A percentile compares a stretch with the other conserved stretches of the same genome.
phyloP scores from a whole-genome alignment of 1,140 invertebrate genomes.

The Temnothorax nylanderi region DNA sequence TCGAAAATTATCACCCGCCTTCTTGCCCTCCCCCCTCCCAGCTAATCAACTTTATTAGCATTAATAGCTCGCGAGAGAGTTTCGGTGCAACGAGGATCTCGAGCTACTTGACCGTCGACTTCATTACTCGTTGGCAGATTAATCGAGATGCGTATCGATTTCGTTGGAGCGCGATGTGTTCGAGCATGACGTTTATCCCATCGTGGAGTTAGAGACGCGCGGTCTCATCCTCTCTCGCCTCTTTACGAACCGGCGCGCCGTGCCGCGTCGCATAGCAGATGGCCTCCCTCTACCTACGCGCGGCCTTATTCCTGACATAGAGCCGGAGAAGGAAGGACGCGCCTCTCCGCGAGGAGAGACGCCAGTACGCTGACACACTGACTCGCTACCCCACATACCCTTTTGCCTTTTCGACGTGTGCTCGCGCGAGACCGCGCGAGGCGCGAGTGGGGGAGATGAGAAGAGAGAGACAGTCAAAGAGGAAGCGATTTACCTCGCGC shows the following conservation, averaged over 20 bases:
- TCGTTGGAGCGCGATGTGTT: background rate
- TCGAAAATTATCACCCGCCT: background rate
- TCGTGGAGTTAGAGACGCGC: conserved; percentile 11
- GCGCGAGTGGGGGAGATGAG: conserved; percentile 52
- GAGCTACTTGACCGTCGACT: too few relatives aligned
- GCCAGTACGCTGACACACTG: conserved; percentile 85
- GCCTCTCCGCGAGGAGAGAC: conserved; percentile 76
- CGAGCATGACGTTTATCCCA: conserved; percentile 1
- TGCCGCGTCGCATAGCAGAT: conserved; percentile 38
- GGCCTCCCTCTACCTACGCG: conserved; percentile 73
- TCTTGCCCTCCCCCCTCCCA: too few relatives aligned
- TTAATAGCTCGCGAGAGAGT: background rate
- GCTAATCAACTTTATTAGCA: background rate
- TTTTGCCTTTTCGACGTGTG: conserved; percentile 82
- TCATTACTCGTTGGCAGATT: background rate
- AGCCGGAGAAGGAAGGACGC: conserved; percentile 77
- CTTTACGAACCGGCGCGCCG: background rate
- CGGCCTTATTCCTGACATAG: conserved; percentile 82
- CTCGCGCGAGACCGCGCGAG: conserved; percentile 35
- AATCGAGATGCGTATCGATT: conserved; percentile 18
- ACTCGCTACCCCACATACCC: conserved; percentile 86
- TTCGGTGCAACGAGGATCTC: too few relatives aligned
- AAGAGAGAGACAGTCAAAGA: conserved; percentile 21
- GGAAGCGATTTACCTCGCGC: background rate
- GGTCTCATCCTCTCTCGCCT: conserved; percentile 62